Percentiles rank a stretch among this genome's conserved stretches.
phyloP scores from a whole-genome alignment of 2,113 vertebrate species.

The Myanophis thanlyinensis region DNA sequence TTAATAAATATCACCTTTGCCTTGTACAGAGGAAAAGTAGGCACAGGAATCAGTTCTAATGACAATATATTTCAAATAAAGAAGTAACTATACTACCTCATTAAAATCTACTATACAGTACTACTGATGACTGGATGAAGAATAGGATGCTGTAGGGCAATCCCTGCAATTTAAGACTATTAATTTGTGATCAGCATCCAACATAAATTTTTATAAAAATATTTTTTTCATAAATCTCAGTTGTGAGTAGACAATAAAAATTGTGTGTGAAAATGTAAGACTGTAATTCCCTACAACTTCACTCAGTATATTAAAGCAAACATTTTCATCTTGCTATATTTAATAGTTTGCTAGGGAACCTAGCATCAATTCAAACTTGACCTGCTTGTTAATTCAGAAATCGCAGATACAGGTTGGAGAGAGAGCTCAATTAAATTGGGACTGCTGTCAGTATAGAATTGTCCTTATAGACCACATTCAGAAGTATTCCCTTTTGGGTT shows the following conservation, averaged over 20 bases:
- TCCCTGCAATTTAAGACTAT: background rate
- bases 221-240: background rate
- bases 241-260: background rate
- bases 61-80: background rate
- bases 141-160: background rate
- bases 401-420: background rate
- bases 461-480: background rate
- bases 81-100: background rate
- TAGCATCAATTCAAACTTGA: slow-evolving; percentile 3
- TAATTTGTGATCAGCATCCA: background rate
- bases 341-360: background rate
- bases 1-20: background rate
- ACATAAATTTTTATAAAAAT: background rate
- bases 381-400: slow-evolving; percentile 10
- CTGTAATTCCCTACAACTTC: background rate
- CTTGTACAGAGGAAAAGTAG: background rate
- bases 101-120: background rate
- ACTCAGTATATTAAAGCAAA: slow-evolving; percentile 8
- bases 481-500: background rate
- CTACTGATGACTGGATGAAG: background rate
- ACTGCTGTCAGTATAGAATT: background rate
- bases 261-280: background rate
- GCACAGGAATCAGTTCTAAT: background rate
- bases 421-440: background rate
- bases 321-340: background rate